A percentile compares a stretch with the other conserved stretches of the same genome.
These are phyloP conservation scores for Epinephelus lanceolatus DNA, from an alignment of 2,113 vertebrate genomes.

Conservation along the genomic window DNA sequence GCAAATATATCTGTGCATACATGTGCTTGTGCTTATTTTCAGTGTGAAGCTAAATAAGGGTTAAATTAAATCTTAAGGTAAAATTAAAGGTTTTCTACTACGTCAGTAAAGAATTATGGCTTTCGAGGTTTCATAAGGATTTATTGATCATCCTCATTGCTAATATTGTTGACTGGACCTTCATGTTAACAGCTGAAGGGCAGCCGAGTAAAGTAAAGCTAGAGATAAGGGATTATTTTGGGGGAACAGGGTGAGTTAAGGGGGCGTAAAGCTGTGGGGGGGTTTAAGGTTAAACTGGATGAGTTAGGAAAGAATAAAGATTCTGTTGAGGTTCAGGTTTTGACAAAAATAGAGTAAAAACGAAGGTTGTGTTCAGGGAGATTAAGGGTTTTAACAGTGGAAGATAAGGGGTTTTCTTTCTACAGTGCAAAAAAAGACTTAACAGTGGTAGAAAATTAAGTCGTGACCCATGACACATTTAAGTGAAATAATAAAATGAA, in stretches of 20 bases:
- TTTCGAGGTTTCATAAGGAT: background rate
- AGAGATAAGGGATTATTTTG: no score
- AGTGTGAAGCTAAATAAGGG: background rate
- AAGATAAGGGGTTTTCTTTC: background rate
- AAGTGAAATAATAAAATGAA: no score
- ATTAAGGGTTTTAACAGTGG: background rate
- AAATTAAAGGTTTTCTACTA: background rate
- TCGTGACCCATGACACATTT: no score
- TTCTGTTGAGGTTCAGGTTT: background rate
- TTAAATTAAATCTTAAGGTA: background rate
- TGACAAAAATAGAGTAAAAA: background rate
- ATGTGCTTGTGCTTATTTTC: constrained; percentile 33
- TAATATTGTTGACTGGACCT: background rate
- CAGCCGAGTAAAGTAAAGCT: background rate
- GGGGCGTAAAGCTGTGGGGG: background rate
- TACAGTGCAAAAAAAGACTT: background rate
- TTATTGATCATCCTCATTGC: background rate
- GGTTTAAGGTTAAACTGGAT: background rate
- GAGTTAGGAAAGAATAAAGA: no score
- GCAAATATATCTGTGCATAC: constrained; percentile 37
- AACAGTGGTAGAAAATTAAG: no score
- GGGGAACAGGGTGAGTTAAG: background rate
- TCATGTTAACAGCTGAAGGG: background rate
- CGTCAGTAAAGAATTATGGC: constrained; percentile 11
- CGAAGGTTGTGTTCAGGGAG: background rate